Base-by-base conservation (phyloP, 2,888 invertebrate genomes). In the Uropetala carovei region DNA sequence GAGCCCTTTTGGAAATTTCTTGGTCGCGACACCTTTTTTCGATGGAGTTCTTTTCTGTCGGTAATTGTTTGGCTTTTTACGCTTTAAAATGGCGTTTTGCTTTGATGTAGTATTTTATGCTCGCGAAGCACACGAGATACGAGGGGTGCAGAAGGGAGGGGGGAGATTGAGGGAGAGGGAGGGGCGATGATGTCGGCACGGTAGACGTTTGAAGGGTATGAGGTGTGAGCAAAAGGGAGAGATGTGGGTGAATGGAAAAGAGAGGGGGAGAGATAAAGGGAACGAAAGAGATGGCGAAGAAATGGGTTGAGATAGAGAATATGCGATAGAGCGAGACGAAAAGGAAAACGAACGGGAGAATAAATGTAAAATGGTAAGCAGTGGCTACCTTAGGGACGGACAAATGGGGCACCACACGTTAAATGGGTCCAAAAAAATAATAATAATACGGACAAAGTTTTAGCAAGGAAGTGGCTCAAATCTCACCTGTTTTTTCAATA, bases 11-110 rank as follows among this genome's bases (percentile, higher is more conserved):
- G 16, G n/a, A 22, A 14, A 43, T 3, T 13, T 75, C 27, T 75
- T 18, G 7, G 13, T 75, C 68, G 68, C 68, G 68, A 68, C 68
- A 68, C 68, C 27, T 75, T 75, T 75, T 75, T 75, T 75, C n/a
- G 27, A 75, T 27, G 75, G 75, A 75, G 75, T 27, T 75, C 75
- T 75, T 75, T 75, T 75, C 27, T 27, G 14, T 5, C 75, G 10
- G 75, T 75, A 75, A 75, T 75, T 75, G 75, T 75, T 75, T 75
- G 75, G 22, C 75, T 68, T n/a, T n/a, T 68, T 68, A 68, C 68
- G 22, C 75, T 75, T 75, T 75, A 75, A 75, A 75, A 22, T 22
- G 27, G n/a, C 75, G 75, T 75, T 75, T 75, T 10, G 75, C 75
- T 75, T 75, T 75, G 75, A 75, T 75, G 75, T 75, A 27, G 75